These are phyloP conservation scores for Prunella himalayana DNA, from an alignment of 2,113 vertebrate species.

Conservation along the genomic window DNA sequence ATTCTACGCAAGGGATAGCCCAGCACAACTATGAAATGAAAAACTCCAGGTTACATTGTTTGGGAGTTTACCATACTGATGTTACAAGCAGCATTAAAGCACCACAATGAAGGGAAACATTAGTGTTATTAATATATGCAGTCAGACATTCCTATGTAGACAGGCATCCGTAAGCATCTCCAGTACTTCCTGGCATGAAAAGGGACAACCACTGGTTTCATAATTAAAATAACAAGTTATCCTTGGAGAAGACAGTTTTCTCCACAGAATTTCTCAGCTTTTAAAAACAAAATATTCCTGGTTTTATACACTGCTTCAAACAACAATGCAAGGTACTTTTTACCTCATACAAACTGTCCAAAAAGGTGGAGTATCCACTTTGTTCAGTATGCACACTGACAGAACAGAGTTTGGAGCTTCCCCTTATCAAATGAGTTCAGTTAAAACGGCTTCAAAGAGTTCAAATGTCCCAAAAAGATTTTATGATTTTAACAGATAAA, in stretches of 20 bases:
- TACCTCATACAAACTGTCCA: neutral
- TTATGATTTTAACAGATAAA: neutral
- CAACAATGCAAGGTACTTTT: neutral
- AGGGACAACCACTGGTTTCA: neutral
- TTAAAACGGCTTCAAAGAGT: neutral
- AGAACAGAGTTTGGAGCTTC: neutral
- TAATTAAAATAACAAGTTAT: neutral
- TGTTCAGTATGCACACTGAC: neutral
- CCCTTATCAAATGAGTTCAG: neutral
- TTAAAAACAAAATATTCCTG: neutral
- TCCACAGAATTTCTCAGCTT: neutral
- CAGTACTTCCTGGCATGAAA: neutral
- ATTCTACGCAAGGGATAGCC: conserved; percentile 15
- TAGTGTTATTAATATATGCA: conserved; percentile 35
- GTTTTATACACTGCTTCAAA: neutral
- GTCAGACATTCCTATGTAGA: neutral
- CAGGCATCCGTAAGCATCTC: neutral
- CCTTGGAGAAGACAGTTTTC: neutral
- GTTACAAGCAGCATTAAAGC: conserved; percentile 34
- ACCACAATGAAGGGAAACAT: conserved; percentile 35
- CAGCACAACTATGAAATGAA: neutral
- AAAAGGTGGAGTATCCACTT: neutral
- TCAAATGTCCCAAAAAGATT: neutral
- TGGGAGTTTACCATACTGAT: neutral
- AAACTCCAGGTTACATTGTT: neutral